phyloP scores from a whole-genome alignment of 2,797 vertebrate genomes.

The Steatocranus sp. region DNA sequence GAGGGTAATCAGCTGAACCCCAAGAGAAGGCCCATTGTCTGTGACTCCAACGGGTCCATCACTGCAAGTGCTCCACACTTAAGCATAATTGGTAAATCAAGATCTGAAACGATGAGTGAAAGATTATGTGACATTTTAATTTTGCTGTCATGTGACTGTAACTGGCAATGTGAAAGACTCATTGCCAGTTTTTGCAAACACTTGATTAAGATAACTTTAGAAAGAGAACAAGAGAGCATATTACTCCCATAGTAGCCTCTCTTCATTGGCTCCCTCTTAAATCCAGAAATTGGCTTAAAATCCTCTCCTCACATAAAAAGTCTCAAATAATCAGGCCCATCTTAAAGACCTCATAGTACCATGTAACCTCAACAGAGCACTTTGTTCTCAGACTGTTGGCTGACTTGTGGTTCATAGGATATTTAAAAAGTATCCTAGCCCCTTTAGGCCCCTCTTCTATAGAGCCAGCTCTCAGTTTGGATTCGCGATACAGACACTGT shows the following conservation, averaged over 20 bases:
- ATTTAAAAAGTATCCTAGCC: background rate
- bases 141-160: background rate
- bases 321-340: background rate
- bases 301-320: background rate
- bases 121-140: background rate
- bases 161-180: background rate
- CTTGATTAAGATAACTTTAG: background rate
- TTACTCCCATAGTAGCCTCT: background rate
- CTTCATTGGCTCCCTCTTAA: background rate
- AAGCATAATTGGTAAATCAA: background rate
- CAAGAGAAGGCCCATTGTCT: background rate
- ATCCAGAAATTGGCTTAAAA: background rate
- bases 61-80: background rate
- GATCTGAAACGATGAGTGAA: background rate
- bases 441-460: background rate
- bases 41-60: background rate
- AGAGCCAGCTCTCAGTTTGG: background rate
- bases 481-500: fast-evolving
- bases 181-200: background rate
- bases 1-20: background rate
- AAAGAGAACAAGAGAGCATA: background rate
- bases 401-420: background rate
- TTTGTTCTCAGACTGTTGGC: background rate
- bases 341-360: background rate
- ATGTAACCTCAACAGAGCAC: background rate